Conservation (phyloP, 2,888 invertebrate genomes). For the Ophion ventricosus region DNA sequence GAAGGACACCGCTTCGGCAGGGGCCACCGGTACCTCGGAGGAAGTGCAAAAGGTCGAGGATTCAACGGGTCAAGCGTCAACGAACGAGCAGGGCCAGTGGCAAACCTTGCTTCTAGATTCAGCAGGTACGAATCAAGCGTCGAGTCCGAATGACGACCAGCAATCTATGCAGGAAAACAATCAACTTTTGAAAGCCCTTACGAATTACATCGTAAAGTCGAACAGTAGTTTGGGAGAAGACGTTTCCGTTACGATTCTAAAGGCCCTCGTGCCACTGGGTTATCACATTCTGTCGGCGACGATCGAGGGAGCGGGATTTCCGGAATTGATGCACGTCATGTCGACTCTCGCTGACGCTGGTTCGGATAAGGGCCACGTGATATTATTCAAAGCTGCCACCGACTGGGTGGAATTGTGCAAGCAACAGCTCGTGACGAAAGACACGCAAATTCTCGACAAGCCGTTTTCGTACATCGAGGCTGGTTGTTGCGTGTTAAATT, state of each 20-base stretch:
- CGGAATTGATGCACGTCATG: constrained; percentile 91
- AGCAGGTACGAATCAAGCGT: constrained; percentile 70
- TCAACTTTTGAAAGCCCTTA: constrained; percentile 88
- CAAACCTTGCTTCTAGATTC: constrained; percentile 74
- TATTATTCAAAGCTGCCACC: constrained; percentile 91
- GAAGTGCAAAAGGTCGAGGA: constrained; percentile 75
- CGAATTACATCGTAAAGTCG: constrained; percentile 89
- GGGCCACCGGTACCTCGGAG: constrained; percentile 69
- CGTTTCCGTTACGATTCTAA: constrained; percentile 87
- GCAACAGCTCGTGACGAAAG: constrained; percentile 85
- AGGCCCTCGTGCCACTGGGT: constrained; percentile 90
- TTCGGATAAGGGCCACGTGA: constrained; percentile 90
- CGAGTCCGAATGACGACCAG: constrained; percentile 82
- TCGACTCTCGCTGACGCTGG: constrained; percentile 94
- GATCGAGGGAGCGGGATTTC: constrained; percentile 89
- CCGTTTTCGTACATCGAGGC: constrained; percentile 87
- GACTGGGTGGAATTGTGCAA: constrained; percentile 92
- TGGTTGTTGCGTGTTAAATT: constrained; percentile 92
- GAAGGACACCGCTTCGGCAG: constrained; percentile 58
- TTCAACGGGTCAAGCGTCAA: constrained; percentile 68
- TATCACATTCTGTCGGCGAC: constrained; percentile 87
- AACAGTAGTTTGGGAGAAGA: constrained; percentile 86
- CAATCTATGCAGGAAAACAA: constrained; percentile 88
- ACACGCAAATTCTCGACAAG: constrained; percentile 84
- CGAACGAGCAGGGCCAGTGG: constrained; percentile 75